Evolutionary conservation across 2,888 invertebrate genomes (phyloP).

Genomic region (Tenthredo distinguenda): DNA sequence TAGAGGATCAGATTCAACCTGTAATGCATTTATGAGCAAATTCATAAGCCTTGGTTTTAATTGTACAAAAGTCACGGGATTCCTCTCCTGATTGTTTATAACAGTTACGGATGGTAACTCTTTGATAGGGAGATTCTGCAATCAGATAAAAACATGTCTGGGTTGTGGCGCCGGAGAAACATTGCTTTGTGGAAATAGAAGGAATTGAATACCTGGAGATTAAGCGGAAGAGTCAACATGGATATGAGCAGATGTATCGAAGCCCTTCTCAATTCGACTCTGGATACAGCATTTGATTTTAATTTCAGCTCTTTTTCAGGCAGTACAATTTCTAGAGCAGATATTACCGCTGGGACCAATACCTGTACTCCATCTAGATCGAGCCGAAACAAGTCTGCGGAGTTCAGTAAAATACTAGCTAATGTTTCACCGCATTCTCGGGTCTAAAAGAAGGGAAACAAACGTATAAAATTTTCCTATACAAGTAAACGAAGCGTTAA

Average conservation of each 20-base stretch:
- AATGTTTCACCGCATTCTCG: conserved; percentile 88
- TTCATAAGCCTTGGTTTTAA: conserved; percentile 89
- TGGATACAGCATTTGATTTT: conserved; percentile 85
- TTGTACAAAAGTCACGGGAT: conserved; percentile 82
- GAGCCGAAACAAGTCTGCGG: conserved; percentile 91
- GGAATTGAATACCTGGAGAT: conserved; percentile 84
- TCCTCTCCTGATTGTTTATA: conserved; percentile 65
- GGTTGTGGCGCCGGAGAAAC: neutral
- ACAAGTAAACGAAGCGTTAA: neutral
- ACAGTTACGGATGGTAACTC: conserved; percentile 79
- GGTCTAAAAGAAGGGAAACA: conserved; percentile 65
- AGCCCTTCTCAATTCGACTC: conserved; percentile 91
- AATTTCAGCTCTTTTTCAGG: conserved; percentile 91
- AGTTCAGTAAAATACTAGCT: conserved; percentile 92
- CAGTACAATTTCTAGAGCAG: conserved; percentile 94
- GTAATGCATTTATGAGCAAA: conserved; percentile 89
- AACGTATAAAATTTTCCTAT: no score
- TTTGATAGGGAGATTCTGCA: conserved; percentile 84
- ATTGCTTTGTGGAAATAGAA: neutral
- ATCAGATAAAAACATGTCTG: neutral
- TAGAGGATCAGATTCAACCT: conserved; percentile 90
- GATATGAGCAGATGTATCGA: conserved; percentile 95
- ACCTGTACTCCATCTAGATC: conserved; percentile 96
- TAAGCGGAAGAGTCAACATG: conserved; percentile 94
- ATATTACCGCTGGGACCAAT: conserved; percentile 92